Conservation (phyloP, 2,797 vertebrate genomes). For the Paguma larvata region DNA sequence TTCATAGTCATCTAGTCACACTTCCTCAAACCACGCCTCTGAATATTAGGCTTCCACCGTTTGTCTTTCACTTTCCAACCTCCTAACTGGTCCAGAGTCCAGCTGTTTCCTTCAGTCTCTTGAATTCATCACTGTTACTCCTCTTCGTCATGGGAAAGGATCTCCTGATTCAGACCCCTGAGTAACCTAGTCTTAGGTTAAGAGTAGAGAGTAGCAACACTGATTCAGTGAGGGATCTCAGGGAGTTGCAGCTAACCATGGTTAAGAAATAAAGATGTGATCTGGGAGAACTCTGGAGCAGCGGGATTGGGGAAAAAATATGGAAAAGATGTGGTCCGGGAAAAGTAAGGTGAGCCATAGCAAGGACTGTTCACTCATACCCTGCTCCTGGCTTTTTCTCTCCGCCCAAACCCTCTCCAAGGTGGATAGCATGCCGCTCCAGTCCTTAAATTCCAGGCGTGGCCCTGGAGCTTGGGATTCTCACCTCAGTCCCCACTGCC, state of each 20-base stretch:
- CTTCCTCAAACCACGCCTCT: not conserved
- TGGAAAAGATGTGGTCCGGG: not conserved
- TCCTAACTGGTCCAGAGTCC: not conserved
- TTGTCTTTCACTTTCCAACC: slow-evolving; percentile 1
- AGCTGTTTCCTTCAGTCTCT: not conserved
- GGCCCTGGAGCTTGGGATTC: not conserved
- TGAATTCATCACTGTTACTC: slow-evolving; percentile 1
- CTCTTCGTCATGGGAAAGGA: not conserved
- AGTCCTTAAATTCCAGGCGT: not conserved
- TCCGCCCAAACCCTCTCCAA: not conserved
- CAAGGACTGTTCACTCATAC: not conserved
- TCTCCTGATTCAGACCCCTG: not conserved
- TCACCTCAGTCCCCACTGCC: not conserved
- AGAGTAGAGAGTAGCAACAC: not conserved
- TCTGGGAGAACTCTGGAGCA: not conserved
- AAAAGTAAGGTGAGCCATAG: not conserved
- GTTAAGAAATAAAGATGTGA: not conserved
- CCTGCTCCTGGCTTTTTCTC: not conserved
- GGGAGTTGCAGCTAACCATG: not conserved
- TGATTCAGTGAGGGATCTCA: not conserved
- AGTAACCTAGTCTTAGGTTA: not conserved
- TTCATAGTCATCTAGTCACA: not conserved
- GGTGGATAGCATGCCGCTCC: not conserved
- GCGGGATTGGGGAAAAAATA: too few relatives aligned
- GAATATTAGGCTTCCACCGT: not conserved